Base-by-base conservation (phyloP, 2,113 vertebrate genomes). In the Prolemur simus region DNA sequence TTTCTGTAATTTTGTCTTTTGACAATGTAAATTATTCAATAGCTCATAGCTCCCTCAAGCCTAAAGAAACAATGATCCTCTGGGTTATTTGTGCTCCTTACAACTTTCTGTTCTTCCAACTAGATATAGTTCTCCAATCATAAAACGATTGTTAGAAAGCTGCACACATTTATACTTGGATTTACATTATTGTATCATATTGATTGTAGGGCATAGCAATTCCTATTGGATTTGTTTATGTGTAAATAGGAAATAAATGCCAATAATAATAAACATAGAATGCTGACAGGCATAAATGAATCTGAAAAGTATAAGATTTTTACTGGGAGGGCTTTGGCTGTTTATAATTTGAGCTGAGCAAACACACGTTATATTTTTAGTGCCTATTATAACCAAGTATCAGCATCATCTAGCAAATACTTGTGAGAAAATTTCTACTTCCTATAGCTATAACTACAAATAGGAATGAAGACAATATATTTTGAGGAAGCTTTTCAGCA, bases 221-320 rank as follows among this genome's bases (percentile, higher is more conserved):
- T 94, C 66, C 66, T 95, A 74, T 82, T 63, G 45, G 86, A 63
- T 96, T 96, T 96, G 93, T 96, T 96, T 94, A 84, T 96, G 21
- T 47, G 68, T 85, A 97, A 97, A 91, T 63, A 87, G 78, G 52
- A 97, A 98, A 95, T 96, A 96, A 96, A 96, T 78, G 39, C 84
- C 97, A 97, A 49, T 89, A 92, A 92, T 93, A 47, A 39, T 71
- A 94, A 96, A 85, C 71, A 82, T 83, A 91, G 77, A 96, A 90
- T 27, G 45, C 47, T 97, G 92, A 96, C 14, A 97, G 49, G 52
- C 63, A 96, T 69, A 92, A 95, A 76, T 1, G 0, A 74, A 60
- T 76, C 68, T 91, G 85, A 21, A 68, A 94, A 95, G 81, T 2
- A 47, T 71, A 66, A 27, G 5, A 80, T 94, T 96, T 68, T 94